A percentile compares a stretch with the other conserved stretches of the same genome.
phyloP scores from a whole-genome alignment of 2,888 invertebrate species.

The Eurytoma californica region DNA sequence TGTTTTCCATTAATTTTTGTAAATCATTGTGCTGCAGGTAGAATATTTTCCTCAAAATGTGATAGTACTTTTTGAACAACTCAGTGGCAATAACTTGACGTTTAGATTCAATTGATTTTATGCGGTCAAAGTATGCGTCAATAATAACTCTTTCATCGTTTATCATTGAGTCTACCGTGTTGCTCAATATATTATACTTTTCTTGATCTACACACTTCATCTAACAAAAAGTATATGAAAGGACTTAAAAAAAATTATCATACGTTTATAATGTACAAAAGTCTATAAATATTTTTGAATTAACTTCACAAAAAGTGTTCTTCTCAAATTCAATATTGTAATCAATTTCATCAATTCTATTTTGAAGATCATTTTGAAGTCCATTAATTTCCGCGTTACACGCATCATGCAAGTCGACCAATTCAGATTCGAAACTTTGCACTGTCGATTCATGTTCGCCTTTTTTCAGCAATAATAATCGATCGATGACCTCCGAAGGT shows the following conservation, averaged over 20 bases:
- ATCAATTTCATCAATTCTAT: slow-evolving; percentile 50
- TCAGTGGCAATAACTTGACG: slow-evolving; percentile 47
- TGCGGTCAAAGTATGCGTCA: slow-evolving; percentile 48
- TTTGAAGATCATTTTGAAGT: slow-evolving; percentile 49
- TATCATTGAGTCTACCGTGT: slow-evolving; percentile 42
- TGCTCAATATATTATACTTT: slow-evolving; percentile 48
- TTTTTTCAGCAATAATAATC: slow-evolving; percentile 52
- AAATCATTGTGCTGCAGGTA: slow-evolving; percentile 54
- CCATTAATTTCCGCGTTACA: slow-evolving; percentile 52
- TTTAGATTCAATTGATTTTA: slow-evolving; percentile 53
- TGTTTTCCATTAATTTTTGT: slow-evolving; percentile 55
- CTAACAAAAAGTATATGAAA: slow-evolving; percentile 18
- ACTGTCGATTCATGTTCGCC: slow-evolving; percentile 53
- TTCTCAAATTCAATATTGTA: slow-evolving; percentile 47
- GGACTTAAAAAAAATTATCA: slow-evolving; percentile 30
- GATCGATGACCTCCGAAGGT: slow-evolving; percentile 56
- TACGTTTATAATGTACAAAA: not conserved
- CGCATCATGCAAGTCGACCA: slow-evolving; percentile 43
- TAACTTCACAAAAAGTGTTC: slow-evolving; percentile 39
- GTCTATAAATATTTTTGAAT: not conserved
- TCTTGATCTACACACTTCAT: slow-evolving; percentile 36
- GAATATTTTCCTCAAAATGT: slow-evolving; percentile 56
- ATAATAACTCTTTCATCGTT: slow-evolving; percentile 51
- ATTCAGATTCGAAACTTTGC: slow-evolving; percentile 55
- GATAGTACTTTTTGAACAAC: slow-evolving; percentile 57